Percentiles rank a stretch among this genome's conserved stretches.
Evolutionary conservation across 2,113 vertebrate species (phyloP).

Genomic region (Menura novaehollandiae): DNA sequence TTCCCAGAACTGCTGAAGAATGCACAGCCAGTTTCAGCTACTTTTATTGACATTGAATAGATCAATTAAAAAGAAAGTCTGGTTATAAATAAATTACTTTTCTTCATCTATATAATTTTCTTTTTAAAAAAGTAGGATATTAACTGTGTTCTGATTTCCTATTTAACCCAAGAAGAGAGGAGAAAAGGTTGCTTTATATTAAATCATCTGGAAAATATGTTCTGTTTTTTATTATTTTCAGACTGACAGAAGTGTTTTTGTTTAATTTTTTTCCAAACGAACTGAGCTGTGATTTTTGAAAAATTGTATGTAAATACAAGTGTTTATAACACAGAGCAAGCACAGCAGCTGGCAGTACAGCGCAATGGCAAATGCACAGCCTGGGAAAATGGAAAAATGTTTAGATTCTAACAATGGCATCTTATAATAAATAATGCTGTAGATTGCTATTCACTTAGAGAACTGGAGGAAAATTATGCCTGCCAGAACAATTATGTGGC

Average conservation of each 20-base stretch:
- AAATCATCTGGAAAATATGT: neutral
- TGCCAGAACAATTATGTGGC: neutral
- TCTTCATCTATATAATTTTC: neutral
- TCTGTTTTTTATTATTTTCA: neutral
- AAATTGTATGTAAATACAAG: neutral
- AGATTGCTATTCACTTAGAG: neutral
- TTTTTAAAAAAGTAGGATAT: neutral
- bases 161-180: neutral
- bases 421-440: neutral
- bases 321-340: neutral
- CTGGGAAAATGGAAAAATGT: neutral
- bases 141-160: neutral
- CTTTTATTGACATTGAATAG: neutral
- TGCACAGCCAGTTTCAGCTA: neutral
- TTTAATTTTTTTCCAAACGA: neutral
- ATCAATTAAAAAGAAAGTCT: neutral
- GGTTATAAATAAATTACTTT: neutral
- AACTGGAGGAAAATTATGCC: neutral
- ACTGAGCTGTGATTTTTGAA: neutral
- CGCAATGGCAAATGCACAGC: neutral
- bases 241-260: neutral
- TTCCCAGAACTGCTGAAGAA: neutral
- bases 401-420: neutral
- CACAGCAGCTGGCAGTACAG: neutral
- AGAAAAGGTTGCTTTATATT: neutral